Evolutionary conservation across 2,797 vertebrate species (phyloP), one percentile per base, ranked within the genome.

Genomic region (Manis crassicaudata): DNA sequence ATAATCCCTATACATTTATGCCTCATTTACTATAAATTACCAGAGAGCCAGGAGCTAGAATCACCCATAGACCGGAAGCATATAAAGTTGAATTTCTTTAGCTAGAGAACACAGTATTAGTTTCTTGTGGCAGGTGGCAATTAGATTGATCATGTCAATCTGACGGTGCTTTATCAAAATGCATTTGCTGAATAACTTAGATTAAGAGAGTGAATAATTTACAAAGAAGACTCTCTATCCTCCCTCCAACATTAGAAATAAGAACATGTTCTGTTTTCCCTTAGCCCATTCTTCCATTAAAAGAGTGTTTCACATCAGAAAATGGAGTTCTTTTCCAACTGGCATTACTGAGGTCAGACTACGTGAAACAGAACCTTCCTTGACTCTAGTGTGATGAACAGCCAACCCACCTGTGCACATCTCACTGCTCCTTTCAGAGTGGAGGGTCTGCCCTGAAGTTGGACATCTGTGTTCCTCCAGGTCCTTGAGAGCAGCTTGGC

Each of bases 21-120:
- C 90, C 86, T 97, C 94, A 92, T 96, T 98, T 95, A 54, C 80
- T 89, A 54, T 96, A 56, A 96, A 92, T 93, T 89, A 73, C 95
- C 72, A 25, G 7, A 50, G 82, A 96, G 17, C 37, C 54, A 2
- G 54, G 43, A 94, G 32, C 72, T 92, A 3, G 76, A 92, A 52
- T 91, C 52, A 52, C 14, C 5, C 29, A 3, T 0, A 63, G 46
- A 72, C 60, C 58, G 50, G 58, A 68, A 84, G 79, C 65, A 56
- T 10, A 80, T 46, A 52, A 56, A 94, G 68, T 7, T 27, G 25
- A 62, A 17, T 27, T 23, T 83, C 54, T 86, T 58, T 54, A 63
- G 37, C 50, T 23, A 6, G 50, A 56, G 68, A 70, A 50, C 7
- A 40, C 13, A 60, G 68, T 54, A 3, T 60, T 75, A 12, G 54